Percentiles rank a stretch among this genome's conserved stretches.
Conservation (phyloP, 2,113 vertebrate species). For the Ascaphus truei region DNA sequence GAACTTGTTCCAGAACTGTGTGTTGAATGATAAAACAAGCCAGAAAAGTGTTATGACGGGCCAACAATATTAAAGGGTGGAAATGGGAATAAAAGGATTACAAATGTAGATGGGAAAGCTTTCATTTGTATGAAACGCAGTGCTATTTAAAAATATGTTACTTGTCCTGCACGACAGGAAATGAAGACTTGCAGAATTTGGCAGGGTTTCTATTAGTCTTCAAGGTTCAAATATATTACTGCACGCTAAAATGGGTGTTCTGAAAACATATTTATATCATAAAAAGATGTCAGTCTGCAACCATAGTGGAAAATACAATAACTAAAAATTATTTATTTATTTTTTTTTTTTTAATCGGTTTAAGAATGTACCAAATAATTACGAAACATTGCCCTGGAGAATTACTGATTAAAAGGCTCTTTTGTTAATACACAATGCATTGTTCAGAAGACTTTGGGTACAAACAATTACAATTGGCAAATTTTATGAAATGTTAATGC, state of each 20-base stretch:
- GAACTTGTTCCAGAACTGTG: too few relatives aligned
- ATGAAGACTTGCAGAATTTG: slow-evolving; percentile 9
- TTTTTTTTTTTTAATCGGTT: slow-evolving; percentile 4
- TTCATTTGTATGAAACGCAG: not conserved
- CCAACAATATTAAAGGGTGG: too few relatives aligned
- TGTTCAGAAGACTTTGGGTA: not conserved
- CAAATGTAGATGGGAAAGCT: not conserved
- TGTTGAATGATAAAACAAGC: too few relatives aligned
- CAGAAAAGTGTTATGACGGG: too few relatives aligned
- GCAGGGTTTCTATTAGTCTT: slow-evolving; percentile 12
- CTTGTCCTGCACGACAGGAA: slow-evolving; percentile 17
- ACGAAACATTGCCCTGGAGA: slow-evolving; percentile 20
- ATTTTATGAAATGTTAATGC: not conserved
- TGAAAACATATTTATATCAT: slow-evolving; percentile 29
- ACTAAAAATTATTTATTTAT: slow-evolving; percentile 16
- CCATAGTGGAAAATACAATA: slow-evolving; percentile 18
- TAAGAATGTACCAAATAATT: slow-evolving; percentile 21
- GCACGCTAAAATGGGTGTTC: slow-evolving; percentile 5
- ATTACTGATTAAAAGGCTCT: slow-evolving; percentile 10
- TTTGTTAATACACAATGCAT: slow-evolving; percentile 17
- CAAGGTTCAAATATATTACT: slow-evolving; percentile 21
- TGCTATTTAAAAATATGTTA: not conserved
- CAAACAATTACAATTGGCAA: not conserved
- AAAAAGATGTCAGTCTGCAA: slow-evolving; percentile 23
- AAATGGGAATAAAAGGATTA: slow-evolving; percentile 3